Conservation (phyloP, 1,140 invertebrate genomes). For the Lepidurus packardi region DNA sequence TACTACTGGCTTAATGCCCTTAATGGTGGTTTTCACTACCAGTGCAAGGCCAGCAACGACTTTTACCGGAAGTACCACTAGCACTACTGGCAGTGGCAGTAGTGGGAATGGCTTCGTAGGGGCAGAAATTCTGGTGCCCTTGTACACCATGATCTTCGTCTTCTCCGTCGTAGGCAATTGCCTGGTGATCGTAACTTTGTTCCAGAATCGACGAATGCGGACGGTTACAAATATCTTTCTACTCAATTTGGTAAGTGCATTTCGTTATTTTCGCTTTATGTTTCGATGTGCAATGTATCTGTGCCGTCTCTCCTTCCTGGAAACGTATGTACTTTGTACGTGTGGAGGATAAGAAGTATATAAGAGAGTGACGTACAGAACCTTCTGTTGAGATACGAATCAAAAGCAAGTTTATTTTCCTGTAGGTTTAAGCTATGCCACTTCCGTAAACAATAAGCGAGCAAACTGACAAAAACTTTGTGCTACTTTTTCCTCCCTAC, state of each 20-base stretch:
- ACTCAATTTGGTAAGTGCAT: slow-evolving; percentile 66
- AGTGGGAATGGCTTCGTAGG: slow-evolving; percentile 18
- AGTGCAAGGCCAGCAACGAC: neutral
- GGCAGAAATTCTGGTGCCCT: slow-evolving; percentile 52
- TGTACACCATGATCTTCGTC: slow-evolving; percentile 71
- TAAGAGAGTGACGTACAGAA: too few species aligned
- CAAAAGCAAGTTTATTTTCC: too few species aligned
- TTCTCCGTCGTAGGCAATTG: slow-evolving; percentile 72
- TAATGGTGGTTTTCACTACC: neutral
- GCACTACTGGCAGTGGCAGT: too few species aligned
- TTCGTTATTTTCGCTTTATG: neutral
- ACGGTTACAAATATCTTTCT: slow-evolving; percentile 83
- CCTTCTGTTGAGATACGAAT: too few species aligned
- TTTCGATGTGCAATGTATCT: neutral
- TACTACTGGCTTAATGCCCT: neutral
- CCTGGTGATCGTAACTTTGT: slow-evolving; percentile 69
- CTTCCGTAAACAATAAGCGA: neutral
- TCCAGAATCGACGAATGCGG: slow-evolving; percentile 75
- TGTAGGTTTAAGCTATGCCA: neutral
- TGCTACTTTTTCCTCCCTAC: too few species aligned
- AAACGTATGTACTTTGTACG: too few species aligned
- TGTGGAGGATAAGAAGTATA: too few species aligned
- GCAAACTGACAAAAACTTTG: neutral
- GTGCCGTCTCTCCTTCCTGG: too few species aligned
- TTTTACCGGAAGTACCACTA: neutral